A percentile compares a stretch with the other conserved stretches of the same genome.
Conservation (phyloP, 2,888 invertebrate genomes). For the Caenorhabditis doughertyi region DNA sequence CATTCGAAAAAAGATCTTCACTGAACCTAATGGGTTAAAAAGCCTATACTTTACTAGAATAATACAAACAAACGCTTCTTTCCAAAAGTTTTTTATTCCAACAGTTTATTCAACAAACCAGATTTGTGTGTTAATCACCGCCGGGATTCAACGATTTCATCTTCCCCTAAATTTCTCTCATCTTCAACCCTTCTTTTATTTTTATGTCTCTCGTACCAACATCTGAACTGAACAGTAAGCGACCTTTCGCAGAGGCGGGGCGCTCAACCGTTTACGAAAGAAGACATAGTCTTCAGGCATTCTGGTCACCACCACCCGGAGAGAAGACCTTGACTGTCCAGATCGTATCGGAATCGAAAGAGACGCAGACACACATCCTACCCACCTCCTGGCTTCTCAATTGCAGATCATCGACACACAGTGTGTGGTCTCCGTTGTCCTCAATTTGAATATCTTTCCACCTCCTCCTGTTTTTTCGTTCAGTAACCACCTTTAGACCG, state of each 20-base stretch:
- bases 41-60: too few relatives aligned
- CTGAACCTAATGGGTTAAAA: too few relatives aligned
- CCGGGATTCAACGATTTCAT: too few relatives aligned
- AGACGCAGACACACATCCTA: slow-evolving; percentile 9
- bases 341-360: neutral
- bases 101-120: too few relatives aligned
- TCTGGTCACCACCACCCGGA: slow-evolving; percentile 27
- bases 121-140: too few relatives aligned
- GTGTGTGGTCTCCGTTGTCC: neutral
- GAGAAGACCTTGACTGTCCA: slow-evolving; percentile 38
- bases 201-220: neutral
- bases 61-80: too few relatives aligned
- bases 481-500: too few relatives aligned
- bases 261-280: slow-evolving; percentile 31
- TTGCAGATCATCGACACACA: slow-evolving; percentile 54
- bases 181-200: neutral
- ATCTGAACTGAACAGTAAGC: neutral
- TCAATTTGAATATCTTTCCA: slow-evolving; percentile 42
- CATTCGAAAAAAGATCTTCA: too few relatives aligned
- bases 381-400: slow-evolving; percentile 41
- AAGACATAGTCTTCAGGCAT: slow-evolving; percentile 20
- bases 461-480: neutral
- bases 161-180: too few relatives aligned
- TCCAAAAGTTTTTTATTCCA: too few relatives aligned
- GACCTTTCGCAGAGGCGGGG: neutral